Evolutionary conservation across 2,888 invertebrate species (phyloP).

Genomic region (Anthophora plumipes): DNA sequence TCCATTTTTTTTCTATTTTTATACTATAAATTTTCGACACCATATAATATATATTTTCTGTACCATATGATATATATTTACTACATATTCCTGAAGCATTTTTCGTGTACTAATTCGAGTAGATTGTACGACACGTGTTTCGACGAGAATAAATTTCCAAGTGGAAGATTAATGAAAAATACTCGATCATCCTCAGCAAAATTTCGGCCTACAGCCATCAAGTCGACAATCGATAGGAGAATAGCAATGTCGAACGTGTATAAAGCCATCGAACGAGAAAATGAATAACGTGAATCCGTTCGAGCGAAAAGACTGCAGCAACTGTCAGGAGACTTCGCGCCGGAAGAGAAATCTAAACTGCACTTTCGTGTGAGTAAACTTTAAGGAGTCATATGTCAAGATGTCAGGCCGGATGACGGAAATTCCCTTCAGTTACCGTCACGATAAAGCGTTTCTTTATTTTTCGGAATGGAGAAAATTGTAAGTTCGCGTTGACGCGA

Average conservation of each 20-base stretch:
- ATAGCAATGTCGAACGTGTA: background rate
- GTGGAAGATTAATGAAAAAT: no score
- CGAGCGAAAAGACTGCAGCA: conserved; percentile 37
- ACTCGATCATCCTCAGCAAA: background rate
- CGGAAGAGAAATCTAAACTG: conserved; percentile 50
- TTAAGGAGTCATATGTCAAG: conserved; percentile 53
- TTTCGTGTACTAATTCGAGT: no score
- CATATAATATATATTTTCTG: no score
- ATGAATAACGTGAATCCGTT: conserved; percentile 53
- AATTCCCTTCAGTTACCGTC: conserved; percentile 48
- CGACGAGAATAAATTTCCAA: no score
- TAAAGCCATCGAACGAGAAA: conserved; percentile 36
- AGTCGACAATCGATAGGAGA: background rate
- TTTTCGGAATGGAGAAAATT: conserved; percentile 19
- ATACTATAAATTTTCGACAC: no score
- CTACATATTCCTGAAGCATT: no score
- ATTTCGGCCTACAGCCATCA: background rate
- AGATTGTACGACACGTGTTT: no score
- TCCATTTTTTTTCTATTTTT: no score
- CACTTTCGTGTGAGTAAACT: conserved; percentile 55
- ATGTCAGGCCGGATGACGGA: conserved; percentile 49
- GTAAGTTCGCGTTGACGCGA: conserved; percentile 31
- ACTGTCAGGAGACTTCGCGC: conserved; percentile 37
- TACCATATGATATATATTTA: no score
- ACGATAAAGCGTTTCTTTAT: conserved; percentile 48